phyloP scores from a whole-genome alignment of 37 sponge, comb jelly and placozoan species.

The Oopsacas minuta region DNA sequence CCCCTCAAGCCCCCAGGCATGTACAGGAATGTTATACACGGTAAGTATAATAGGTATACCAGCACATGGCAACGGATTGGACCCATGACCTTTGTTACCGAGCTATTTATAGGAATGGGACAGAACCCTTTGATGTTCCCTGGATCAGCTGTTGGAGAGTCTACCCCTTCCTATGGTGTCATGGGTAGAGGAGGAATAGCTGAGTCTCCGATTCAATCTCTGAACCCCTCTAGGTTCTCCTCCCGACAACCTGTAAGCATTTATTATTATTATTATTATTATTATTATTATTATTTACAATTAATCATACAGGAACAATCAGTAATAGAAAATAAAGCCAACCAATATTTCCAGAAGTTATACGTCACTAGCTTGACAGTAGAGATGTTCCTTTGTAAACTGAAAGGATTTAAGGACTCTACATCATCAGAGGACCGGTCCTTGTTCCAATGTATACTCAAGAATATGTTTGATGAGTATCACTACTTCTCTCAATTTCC shows the following conservation, averaged over 20 bases:
- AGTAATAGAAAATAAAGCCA: constrained; percentile 89
- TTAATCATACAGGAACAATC: not conserved
- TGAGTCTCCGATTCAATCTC: not conserved
- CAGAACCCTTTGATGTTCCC: constrained; percentile 4
- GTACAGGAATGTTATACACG: not conserved
- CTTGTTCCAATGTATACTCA: constrained; percentile 86
- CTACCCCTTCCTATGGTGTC: not conserved
- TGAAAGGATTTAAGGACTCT: constrained; percentile 76
- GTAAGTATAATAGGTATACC: not conserved
- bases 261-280: too few species aligned
- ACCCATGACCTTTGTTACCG: too few species aligned
- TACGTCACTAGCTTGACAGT: constrained; percentile 66
- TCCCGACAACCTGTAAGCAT: not conserved
- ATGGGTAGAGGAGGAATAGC: not conserved
- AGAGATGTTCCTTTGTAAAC: constrained; percentile 57
- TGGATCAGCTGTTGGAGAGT: not conserved
- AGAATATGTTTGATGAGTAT: constrained; percentile 95
- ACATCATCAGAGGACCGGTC: constrained; percentile 3
- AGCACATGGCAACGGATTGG: too few species aligned
- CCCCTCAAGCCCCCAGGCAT: constrained; percentile 10
- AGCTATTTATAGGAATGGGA: constrained; percentile 2
- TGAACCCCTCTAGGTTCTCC: not conserved
- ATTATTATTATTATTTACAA: too few species aligned
- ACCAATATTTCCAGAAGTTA: constrained; percentile 72
- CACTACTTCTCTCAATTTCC: constrained; percentile 94